Evolutionary conservation across 2,113 vertebrate genomes (phyloP).

Genomic region (Helogale parvula): DNA sequence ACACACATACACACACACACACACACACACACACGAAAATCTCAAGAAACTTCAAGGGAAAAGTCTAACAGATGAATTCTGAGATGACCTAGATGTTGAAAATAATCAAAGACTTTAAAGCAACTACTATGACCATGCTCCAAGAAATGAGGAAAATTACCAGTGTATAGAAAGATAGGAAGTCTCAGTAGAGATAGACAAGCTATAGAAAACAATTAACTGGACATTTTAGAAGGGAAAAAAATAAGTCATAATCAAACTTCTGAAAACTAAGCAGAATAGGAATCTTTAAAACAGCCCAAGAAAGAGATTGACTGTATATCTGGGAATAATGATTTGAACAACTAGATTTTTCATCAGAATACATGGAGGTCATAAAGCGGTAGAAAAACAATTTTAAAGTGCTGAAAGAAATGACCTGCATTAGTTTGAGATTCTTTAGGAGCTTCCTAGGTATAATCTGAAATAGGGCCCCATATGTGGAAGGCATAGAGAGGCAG

Average conservation of each 20-base stretch:
- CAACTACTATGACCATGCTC: neutral
- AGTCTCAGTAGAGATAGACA: neutral
- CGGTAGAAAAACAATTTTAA: neutral
- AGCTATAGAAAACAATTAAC: neutral
- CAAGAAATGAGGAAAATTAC: neutral
- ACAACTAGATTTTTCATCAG: neutral
- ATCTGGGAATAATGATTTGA: neutral
- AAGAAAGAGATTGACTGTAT: neutral
- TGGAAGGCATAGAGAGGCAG: neutral
- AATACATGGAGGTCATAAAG: neutral
- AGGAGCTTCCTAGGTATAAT: neutral
- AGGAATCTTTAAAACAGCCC: neutral
- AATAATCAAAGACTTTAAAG: neutral
- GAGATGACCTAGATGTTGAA: neutral
- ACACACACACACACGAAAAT: neutral
- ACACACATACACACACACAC: neutral
- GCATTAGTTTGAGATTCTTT: neutral
- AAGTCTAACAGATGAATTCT: neutral
- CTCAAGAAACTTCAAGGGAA: neutral
- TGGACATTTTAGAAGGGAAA: neutral
- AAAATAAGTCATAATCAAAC: neutral
- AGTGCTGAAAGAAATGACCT: neutral
- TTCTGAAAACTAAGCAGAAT: neutral
- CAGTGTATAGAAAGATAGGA: neutral
- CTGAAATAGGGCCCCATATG: neutral